phyloP scores from a whole-genome alignment of 2,113 vertebrate species.

The Pelusios castaneus region DNA sequence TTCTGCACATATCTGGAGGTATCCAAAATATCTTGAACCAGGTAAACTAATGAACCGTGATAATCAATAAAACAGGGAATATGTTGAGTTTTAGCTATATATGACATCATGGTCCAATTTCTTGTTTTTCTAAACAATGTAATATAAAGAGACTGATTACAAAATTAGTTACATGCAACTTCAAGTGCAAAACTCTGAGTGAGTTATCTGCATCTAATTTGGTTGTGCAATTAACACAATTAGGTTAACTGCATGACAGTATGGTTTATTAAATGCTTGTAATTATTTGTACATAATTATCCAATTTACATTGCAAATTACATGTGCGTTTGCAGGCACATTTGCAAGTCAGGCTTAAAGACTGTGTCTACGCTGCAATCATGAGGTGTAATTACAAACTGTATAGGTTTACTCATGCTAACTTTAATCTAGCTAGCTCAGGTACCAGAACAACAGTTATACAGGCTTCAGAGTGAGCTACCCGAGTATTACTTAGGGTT shows the following conservation, averaged over 20 bases:
- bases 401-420: background rate
- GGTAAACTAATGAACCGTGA: background rate
- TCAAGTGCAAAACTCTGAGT: background rate
- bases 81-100: background rate
- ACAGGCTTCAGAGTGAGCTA: background rate
- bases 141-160: background rate
- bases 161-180: background rate
- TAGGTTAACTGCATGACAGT: background rate
- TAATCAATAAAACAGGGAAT: background rate
- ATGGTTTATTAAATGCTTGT: background rate
- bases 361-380: background rate
- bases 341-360: background rate
- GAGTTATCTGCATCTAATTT: background rate
- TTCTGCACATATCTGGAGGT: background rate
- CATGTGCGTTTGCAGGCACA: background rate
- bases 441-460: background rate
- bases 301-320: background rate
- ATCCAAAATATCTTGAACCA: background rate
- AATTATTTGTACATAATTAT: background rate
- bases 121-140: background rate
- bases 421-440: background rate
- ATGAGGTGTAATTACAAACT: background rate
- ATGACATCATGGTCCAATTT: background rate
- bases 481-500: background rate
- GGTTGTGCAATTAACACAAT: background rate